Percentiles rank a stretch among this genome's conserved stretches.
These are phyloP conservation scores for honey bee (Apis mellifera) DNA, from an alignment of 1,140 invertebrate species.

Conservation along the genomic window DNA sequence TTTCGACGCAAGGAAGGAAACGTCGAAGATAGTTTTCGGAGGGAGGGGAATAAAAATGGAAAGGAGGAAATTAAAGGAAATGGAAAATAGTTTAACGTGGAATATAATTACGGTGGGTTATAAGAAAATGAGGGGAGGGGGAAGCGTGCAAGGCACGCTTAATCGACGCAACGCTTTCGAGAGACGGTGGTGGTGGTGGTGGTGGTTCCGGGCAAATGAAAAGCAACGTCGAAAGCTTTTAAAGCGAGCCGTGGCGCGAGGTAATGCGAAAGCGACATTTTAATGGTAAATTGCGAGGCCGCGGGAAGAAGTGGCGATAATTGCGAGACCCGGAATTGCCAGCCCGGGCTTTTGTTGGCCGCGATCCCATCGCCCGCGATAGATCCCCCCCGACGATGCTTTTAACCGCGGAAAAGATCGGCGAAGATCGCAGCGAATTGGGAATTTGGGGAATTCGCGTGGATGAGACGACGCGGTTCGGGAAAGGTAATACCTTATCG, in stretches of 20 bases:
- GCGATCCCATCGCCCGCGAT: constrained; percentile 23
- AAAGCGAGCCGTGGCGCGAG: constrained; percentile 14
- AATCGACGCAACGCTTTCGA: constrained; percentile 27
- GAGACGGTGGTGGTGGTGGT: not conserved
- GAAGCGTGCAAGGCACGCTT: constrained; percentile 9
- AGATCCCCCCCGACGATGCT: constrained; percentile 7
- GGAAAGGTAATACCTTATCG: too few relatives aligned
- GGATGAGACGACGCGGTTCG: too few relatives aligned
- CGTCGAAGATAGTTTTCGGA: not conserved
- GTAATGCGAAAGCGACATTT: constrained; percentile 34
- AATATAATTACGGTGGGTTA: constrained; percentile 26
- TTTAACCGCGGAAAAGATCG: not conserved
- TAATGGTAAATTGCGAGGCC: constrained; percentile 26
- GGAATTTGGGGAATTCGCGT: too few relatives aligned
- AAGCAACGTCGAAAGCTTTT: constrained; percentile 48
- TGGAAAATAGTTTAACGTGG: not conserved
- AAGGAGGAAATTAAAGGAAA: not conserved
- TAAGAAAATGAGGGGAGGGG: not conserved
- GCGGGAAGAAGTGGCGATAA: constrained; percentile 34
- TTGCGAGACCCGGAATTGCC: constrained; percentile 32
- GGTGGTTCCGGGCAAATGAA: constrained; percentile 23
- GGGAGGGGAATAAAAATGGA: too few relatives aligned
- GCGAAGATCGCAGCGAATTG: not conserved
- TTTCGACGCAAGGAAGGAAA: constrained; percentile 3
- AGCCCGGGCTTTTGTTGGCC: not conserved